Evolutionary conservation across 2,113 vertebrate genomes (phyloP).

Genomic region (Vireo altiloquus): DNA sequence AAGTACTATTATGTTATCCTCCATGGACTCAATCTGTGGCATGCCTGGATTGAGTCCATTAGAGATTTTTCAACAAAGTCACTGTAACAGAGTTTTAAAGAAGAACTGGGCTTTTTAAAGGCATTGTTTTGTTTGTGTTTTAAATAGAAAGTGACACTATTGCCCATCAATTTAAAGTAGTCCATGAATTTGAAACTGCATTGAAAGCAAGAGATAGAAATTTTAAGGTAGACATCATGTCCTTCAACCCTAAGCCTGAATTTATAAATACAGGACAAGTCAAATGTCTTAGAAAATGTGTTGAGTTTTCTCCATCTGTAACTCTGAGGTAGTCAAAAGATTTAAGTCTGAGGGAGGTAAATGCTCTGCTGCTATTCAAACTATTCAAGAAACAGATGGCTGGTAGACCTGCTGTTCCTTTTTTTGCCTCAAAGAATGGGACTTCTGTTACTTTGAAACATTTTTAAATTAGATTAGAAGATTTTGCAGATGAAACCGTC

Average conservation of each 20-base stretch:
- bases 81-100: background rate
- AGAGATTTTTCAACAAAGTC: background rate
- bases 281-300: background rate
- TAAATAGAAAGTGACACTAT: background rate
- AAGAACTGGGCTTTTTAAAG: background rate
- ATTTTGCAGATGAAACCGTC: conserved; percentile 31
- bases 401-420: conserved; percentile 27
- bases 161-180: background rate
- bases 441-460: conserved; percentile 26
- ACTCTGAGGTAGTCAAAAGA: background rate
- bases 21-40: background rate
- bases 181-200: background rate
- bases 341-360: background rate
- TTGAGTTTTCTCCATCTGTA: background rate
- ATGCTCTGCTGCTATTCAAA: background rate
- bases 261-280: background rate
- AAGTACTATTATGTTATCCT: background rate
- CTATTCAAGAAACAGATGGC: background rate
- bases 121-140: background rate
- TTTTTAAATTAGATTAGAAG: conserved; percentile 41
- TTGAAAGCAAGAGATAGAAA: background rate
- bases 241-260: background rate
- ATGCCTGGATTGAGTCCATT: background rate
- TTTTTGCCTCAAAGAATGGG: background rate
- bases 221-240: background rate